Evolutionary conservation across 1,140 invertebrate genomes (phyloP).

Genomic region (Neocloeon triangulifer): DNA sequence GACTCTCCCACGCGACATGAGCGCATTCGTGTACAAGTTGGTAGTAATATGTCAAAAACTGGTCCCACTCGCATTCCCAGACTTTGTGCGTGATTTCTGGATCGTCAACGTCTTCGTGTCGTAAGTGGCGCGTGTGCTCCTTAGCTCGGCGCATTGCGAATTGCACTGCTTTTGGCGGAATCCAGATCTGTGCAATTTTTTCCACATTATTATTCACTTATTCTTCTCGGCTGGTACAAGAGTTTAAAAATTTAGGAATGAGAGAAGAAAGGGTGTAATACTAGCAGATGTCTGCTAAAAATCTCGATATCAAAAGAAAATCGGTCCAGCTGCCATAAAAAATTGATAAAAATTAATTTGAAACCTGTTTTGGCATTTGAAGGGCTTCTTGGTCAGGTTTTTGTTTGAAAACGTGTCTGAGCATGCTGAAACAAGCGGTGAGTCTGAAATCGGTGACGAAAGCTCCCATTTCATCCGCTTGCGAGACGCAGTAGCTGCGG

Average conservation of each 20-base stretch:
- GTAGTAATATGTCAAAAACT: constrained; percentile 57
- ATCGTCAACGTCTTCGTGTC: constrained; percentile 67
- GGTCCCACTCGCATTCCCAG: constrained; percentile 68
- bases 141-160: constrained; percentile 54
- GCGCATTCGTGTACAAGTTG: constrained; percentile 37
- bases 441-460: constrained; percentile 78
- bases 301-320: no score
- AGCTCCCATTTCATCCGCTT: constrained; percentile 63
- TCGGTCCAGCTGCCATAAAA: no score
- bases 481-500: constrained; percentile 65
- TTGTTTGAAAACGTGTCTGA: no score
- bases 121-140: constrained; percentile 46
- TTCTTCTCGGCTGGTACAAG: no score
- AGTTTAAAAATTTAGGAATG: no score
- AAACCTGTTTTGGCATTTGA: no score
- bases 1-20: constrained; percentile 15
- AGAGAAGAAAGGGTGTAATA: no score
- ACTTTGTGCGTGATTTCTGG: constrained; percentile 22
- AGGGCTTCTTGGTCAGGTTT: no score
- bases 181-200: constrained; percentile 10
- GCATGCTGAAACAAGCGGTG: constrained; percentile 60
- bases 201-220: no score
- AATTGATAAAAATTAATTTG: no score
- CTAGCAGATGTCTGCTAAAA: no score
- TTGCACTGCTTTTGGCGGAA: constrained; percentile 44